Percentiles rank a stretch among this genome's conserved stretches.
Evolutionary conservation across 1,140 invertebrate genomes (phyloP).

Genomic region (Temnothorax longispinosus): DNA sequence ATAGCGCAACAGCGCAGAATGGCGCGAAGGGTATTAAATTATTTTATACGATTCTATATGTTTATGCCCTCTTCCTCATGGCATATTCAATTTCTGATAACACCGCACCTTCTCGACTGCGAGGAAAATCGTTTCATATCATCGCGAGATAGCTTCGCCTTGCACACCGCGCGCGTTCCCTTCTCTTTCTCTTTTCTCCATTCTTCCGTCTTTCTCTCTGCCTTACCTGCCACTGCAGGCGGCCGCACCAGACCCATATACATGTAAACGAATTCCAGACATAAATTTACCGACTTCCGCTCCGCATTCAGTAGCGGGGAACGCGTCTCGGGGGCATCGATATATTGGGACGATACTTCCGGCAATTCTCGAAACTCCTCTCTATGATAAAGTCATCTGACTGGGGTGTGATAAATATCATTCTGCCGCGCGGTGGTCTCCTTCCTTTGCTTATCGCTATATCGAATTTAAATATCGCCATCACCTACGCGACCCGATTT

Average conservation of each 20-base stretch:
- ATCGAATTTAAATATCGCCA: slow-evolving; percentile 10
- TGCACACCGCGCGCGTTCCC: not conserved
- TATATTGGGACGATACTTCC: slow-evolving; percentile 65
- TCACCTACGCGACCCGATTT: not conserved
- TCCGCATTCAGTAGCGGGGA: slow-evolving; percentile 55
- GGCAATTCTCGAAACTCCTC: slow-evolving; percentile 59
- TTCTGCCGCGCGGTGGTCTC: not conserved
- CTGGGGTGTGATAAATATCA: slow-evolving; percentile 54
- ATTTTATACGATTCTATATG: slow-evolving; percentile 2
- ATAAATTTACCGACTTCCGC: slow-evolving; percentile 72
- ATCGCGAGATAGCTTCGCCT: slow-evolving; percentile 26
- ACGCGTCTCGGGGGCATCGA: slow-evolving; percentile 51
- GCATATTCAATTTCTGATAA: slow-evolving; percentile 54
- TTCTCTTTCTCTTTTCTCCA: not conserved
- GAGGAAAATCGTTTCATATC: slow-evolving; percentile 52
- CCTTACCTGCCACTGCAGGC: slow-evolving; percentile 40
- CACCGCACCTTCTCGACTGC: not conserved
- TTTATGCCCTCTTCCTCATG: slow-evolving; percentile 41
- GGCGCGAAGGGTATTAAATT: slow-evolving; percentile 27
- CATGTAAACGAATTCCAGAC: slow-evolving; percentile 71
- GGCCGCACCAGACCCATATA: slow-evolving; percentile 40
- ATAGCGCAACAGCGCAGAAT: not conserved
- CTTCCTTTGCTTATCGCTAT: not conserved
- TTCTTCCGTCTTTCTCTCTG: not conserved
- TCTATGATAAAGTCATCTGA: slow-evolving; percentile 60